Percentiles rank a stretch among this genome's conserved stretches.
Conservation (phyloP, 2,113 vertebrate species). For the Phodopus roborovskii region DNA sequence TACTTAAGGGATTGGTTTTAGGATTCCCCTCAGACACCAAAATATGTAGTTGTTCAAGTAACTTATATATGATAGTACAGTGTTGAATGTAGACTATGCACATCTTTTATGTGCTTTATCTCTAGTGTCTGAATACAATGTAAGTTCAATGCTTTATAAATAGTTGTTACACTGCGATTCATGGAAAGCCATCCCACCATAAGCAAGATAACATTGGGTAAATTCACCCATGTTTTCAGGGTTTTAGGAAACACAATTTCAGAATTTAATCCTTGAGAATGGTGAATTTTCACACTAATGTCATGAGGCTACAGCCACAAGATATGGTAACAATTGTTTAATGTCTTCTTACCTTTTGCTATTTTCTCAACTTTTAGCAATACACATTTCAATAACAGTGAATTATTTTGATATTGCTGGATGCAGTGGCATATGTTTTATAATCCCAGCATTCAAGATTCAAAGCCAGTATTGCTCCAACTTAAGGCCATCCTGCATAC, state of each 20-base stretch:
- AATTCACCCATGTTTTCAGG: neutral
- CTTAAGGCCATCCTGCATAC: neutral
- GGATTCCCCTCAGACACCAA: neutral
- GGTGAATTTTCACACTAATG: neutral
- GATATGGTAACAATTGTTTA: neutral
- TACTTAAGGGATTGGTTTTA: neutral
- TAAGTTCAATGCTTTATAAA: neutral
- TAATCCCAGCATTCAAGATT: neutral
- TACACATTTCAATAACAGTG: neutral
- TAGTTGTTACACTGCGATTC: neutral
- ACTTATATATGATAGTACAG: neutral
- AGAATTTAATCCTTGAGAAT: neutral
- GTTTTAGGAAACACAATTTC: neutral
- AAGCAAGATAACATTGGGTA: neutral
- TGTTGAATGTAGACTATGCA: neutral
- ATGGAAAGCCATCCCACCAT: neutral
- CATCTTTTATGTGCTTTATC: neutral
- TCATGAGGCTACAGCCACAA: neutral
- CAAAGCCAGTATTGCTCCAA: neutral
- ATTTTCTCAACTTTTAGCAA: neutral
- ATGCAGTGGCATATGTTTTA: no score
- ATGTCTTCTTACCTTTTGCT: neutral
- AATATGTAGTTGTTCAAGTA: neutral
- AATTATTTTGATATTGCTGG: neutral
- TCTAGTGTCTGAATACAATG: neutral